Base-by-base conservation (phyloP, 2,797 vertebrate species). In the Poliocrania exsul region DNA sequence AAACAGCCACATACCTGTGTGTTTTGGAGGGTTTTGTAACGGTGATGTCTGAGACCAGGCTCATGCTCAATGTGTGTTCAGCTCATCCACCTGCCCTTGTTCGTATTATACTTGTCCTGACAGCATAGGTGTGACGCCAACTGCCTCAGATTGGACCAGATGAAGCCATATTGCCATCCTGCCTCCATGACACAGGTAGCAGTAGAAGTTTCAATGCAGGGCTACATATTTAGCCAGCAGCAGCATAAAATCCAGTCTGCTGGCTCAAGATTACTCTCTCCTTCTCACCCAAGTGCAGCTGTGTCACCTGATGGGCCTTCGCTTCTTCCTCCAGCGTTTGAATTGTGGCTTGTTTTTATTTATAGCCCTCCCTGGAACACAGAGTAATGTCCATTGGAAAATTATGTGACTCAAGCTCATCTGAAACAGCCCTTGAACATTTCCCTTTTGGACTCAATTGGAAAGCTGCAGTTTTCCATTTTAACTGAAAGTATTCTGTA, bases 391-490 rank as follows among this genome's bases (percentile, higher is more conserved):
- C 86, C 1, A 4, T 12, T 86, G 82, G 88, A 91, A 90, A 71
- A 33, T 21, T 14, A 49, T 60, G 81, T 13, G 9, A 46, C 79
- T 67, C 46, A 37, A 54, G 20, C 49, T 89, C 9, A 31, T 88
- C 28, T 50, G 28, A 24, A 78, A 81, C 64, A 86, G 49, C 56
- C 50, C 60, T 62, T 62, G 74, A 77, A 80, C 40, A 10, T 89
- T 95, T 96, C 78, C 74, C 54, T 66, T 87, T 93, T 80, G 85
- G 78, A 71, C 33, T 84, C 23, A 24, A 7, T 8, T 37, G 71
- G 44, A 85, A 89, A 87, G 67, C 18, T 85, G n/a, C 38, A 92
- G 26, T 87, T 93, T 95, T 89, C 73, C 54, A 64, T 89, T 91
- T 86, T 61, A 81, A 80, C 15, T 47, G 18, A 70, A 91, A 92